Evolutionary conservation across 1,140 invertebrate genomes (phyloP).

Genomic region (Agraylea sexmaculata): DNA sequence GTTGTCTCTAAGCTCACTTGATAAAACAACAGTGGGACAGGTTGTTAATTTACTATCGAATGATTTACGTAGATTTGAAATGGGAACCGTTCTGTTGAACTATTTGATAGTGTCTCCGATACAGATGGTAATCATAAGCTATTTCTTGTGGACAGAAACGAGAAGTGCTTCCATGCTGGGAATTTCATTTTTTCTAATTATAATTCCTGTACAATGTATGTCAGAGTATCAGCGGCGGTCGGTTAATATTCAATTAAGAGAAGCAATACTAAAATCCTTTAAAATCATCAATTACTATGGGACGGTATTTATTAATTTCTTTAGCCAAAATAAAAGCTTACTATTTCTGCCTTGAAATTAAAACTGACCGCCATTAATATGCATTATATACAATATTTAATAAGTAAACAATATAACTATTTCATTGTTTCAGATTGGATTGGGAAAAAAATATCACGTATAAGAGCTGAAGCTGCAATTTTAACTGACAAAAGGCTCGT

Average conservation of each 20-base stretch:
- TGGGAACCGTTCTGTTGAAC: constrained; percentile 32
- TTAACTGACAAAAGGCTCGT: constrained; percentile 59
- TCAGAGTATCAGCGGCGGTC: too few relatives aligned
- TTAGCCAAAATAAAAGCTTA: too few relatives aligned
- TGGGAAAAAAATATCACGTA: constrained; percentile 26
- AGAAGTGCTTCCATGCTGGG: constrained; percentile 41
- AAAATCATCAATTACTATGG: too few relatives aligned
- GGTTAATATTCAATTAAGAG: too few relatives aligned
- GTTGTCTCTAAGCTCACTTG: constrained; percentile 42
- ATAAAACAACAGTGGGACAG: constrained; percentile 52
- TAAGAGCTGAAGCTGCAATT: constrained; percentile 41
- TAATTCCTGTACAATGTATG: constrained; percentile 19
- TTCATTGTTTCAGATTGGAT: constrained; percentile 24
- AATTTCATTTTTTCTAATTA: constrained; percentile 7
- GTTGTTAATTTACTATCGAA: constrained; percentile 62
- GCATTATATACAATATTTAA: too few relatives aligned
- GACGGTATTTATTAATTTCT: too few relatives aligned
- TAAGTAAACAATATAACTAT: too few relatives aligned
- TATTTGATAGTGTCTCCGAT: constrained; percentile 45
- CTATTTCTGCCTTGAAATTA: too few relatives aligned
- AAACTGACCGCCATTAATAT: too few relatives aligned
- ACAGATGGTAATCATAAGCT: constrained; percentile 43
- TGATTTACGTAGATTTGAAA: constrained; percentile 43
- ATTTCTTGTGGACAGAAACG: constrained; percentile 45
- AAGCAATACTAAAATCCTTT: too few relatives aligned